These are phyloP conservation scores for Fratercula arctica DNA, from an alignment of 2,797 vertebrate species.

Conservation along the genomic window DNA sequence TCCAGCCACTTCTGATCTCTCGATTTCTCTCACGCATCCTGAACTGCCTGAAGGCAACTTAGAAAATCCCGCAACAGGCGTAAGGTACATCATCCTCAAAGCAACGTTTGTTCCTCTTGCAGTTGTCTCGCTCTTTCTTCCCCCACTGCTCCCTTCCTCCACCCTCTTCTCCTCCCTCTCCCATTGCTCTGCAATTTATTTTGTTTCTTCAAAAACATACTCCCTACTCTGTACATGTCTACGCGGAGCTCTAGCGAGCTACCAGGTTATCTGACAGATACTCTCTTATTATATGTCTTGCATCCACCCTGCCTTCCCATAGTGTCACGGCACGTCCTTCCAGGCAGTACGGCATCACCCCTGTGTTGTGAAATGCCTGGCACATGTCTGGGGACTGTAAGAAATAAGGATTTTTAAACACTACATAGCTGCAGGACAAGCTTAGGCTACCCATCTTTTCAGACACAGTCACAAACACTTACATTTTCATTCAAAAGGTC, in stretches of 20 bases:
- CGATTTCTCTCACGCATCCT: neutral
- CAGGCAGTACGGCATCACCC: neutral
- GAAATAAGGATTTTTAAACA: neutral
- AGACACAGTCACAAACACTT: neutral
- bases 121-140: neutral
- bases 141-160: neutral
- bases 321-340: accelerated
- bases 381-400: neutral
- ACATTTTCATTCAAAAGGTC: neutral
- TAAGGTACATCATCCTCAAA: slow-evolving; percentile 10
- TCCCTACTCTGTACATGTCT: neutral
- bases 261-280: neutral
- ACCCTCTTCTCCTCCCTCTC: neutral
- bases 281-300: neutral
- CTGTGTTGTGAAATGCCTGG: neutral
- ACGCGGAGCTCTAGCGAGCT: neutral
- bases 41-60: slow-evolving; percentile 21
- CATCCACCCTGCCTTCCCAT: neutral
- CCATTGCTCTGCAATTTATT: neutral
- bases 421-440: neutral
- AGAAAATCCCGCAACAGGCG: neutral
- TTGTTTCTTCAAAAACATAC: neutral
- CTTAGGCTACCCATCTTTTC: neutral
- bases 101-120: neutral
- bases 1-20: slow-evolving; percentile 34